Evolutionary conservation across 23 tunicate genomes (phyloP).

Genomic region (Styela plicata): DNA sequence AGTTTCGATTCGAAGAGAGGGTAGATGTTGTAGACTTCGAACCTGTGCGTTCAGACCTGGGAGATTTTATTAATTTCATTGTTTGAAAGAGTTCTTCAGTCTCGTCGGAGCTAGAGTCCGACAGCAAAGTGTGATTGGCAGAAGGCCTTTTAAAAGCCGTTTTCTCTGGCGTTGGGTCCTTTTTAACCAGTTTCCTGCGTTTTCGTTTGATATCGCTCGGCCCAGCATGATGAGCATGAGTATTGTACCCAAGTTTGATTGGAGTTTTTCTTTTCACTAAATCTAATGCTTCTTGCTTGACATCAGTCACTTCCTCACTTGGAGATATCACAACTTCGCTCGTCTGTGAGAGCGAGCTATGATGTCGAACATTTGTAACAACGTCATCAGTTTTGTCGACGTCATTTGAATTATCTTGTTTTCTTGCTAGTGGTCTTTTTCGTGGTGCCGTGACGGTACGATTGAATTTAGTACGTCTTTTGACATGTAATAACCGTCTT

Average conservation of each 20-base stretch:
- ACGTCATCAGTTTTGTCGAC: not conserved
- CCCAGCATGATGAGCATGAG: not conserved
- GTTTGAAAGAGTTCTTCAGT: not conserved
- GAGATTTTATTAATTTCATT: not conserved
- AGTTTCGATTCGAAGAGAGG: too few relatives aligned
- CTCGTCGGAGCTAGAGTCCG: not conserved
- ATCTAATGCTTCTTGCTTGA: not conserved
- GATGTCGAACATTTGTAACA: not conserved
- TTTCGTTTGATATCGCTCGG: not conserved
- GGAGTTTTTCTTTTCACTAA: not conserved
- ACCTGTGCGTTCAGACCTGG: not conserved
- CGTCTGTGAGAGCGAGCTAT: not conserved
- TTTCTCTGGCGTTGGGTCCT: not conserved
- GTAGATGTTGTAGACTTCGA: not conserved
- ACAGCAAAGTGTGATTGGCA: not conserved
- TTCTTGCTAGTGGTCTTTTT: too few relatives aligned
- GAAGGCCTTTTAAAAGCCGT: not conserved
- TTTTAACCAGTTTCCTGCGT: not conserved
- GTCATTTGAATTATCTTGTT: not conserved
- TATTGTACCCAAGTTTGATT: not conserved
- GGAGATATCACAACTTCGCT: not conserved
- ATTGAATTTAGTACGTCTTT: not conserved
- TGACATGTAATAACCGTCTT: too few relatives aligned
- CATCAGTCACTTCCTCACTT: not conserved
- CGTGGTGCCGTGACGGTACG: not conserved